Base-by-base conservation (phyloP, 2,113 vertebrate species). In the Grantiella picta region DNA sequence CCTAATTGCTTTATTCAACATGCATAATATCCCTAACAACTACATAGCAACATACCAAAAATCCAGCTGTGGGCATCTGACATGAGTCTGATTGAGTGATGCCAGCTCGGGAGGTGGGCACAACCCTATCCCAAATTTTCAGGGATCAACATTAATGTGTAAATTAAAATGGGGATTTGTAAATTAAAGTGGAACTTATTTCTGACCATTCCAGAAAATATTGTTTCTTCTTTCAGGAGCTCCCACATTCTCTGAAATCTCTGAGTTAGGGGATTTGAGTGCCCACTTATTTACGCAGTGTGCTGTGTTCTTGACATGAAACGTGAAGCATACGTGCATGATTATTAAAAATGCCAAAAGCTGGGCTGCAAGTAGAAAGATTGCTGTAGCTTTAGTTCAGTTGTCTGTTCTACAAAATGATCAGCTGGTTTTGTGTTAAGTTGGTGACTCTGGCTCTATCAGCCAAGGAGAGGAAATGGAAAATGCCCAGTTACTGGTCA, bases 321-420 rank as follows among this genome's bases (percentile, higher is more conserved):
- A 82, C 0, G 2, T 31, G 47, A 57, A 66, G 27, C 2, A 2
- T 38, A 6, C 3, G 7, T 27, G 18, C 3, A 2, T 0, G 7
- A 19, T 42, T 70, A 56, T 36, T 44, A 52, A 75, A 76, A 82
- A 71, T 60, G 49, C 49, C 66, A 29, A 24, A 50, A 70, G 20
- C 25, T 45, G 44, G 36, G 27, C 35, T 76, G 12, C 47, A 40
- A 40, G 42, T 23, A 31, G 49, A 61, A 52, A 28, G 27, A 40
- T 22, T 52, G 29, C 18, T 59, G 35, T 27, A 59, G 25, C 29
- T 79, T 76, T 47, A 23, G 33, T 73, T 54, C 29, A 31, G 22
- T 57, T 66, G 22, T 42, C n/a, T 29, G 2, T 27, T 70, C 20
- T 36, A 11, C 12, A 28, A 36, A 65, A 40, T 13, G 21, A 33